phyloP scores from a whole-genome alignment of 2,888 invertebrate species.

The Mayetiola destructor region DNA sequence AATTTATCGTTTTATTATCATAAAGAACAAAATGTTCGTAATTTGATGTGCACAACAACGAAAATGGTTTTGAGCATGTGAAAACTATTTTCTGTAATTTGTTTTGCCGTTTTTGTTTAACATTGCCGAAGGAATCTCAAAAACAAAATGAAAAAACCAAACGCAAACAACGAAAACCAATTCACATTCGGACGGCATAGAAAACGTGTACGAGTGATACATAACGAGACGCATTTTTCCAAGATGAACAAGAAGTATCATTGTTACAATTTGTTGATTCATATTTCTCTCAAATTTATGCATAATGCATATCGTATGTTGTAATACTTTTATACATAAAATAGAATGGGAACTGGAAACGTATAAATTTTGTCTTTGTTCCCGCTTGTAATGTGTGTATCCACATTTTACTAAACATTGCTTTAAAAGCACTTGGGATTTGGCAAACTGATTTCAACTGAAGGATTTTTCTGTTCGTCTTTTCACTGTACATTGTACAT shows the following conservation, averaged over 20 bases:
- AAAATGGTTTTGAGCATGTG: not conserved
- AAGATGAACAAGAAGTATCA: not conserved
- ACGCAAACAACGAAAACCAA: not conserved
- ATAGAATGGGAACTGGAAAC: too few species aligned
- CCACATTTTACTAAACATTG: too few species aligned
- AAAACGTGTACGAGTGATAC: not conserved
- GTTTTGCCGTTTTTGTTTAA: not conserved
- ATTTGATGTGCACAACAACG: not conserved
- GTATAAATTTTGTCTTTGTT: too few species aligned
- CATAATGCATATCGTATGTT: slow-evolving; percentile 3
- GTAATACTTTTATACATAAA: too few species aligned
- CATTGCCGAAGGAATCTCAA: not conserved
- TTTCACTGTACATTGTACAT: too few species aligned
- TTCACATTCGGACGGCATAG: not conserved
- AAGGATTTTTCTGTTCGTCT: too few species aligned
- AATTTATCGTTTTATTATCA: slow-evolving; percentile 8
- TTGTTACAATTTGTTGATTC: not conserved
- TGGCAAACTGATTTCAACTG: not conserved
- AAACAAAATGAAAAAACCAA: not conserved
- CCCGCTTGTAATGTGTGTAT: too few species aligned
- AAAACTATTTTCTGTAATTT: not conserved
- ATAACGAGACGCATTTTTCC: not conserved
- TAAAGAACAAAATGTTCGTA: not conserved
- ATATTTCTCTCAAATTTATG: slow-evolving; percentile 5
- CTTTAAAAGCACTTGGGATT: slow-evolving; percentile 11